phyloP scores from a whole-genome alignment of 2,888 invertebrate species.

The Ligdia adustata region DNA sequence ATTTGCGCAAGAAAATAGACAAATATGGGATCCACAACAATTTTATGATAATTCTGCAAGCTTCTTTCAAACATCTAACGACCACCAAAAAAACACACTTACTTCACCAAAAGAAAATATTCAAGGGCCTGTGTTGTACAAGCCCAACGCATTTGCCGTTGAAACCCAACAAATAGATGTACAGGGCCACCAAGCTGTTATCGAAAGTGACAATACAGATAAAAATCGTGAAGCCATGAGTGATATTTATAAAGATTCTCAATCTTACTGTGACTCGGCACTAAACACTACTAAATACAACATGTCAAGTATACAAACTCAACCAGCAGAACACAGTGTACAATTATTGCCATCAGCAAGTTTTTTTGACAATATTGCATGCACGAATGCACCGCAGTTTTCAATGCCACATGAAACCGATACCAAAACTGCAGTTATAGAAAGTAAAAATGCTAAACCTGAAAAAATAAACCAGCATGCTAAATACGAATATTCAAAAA shows the following conservation, averaged over 20 bases:
- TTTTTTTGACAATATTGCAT: constrained; percentile 27
- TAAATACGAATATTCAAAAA: constrained; percentile 3
- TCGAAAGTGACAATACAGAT: background rate
- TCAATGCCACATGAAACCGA: background rate
- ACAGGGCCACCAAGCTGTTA: background rate
- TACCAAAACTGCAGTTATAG: background rate
- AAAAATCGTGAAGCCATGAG: background rate
- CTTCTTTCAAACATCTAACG: background rate
- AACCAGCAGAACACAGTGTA: constrained; percentile 1
- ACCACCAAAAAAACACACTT: background rate
- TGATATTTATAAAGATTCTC: background rate
- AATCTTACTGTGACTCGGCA: constrained; percentile 5
- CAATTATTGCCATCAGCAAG: constrained; percentile 24
- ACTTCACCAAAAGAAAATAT: background rate
- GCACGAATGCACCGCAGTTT: background rate
- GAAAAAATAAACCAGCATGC: background rate
- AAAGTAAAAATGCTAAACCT: background rate
- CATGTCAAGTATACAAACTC: constrained; percentile 11
- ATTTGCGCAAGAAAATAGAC: constrained; percentile 5
- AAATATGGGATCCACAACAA: constrained; percentile 1
- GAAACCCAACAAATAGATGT: background rate
- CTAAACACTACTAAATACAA: constrained; percentile 19
- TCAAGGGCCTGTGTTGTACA: constrained; percentile 8
- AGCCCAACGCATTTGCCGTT: constrained; percentile 5
- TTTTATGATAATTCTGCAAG: constrained; percentile 1